phyloP scores from a whole-genome alignment of 2,113 vertebrate genomes.

The Pandion haliaetus region DNA sequence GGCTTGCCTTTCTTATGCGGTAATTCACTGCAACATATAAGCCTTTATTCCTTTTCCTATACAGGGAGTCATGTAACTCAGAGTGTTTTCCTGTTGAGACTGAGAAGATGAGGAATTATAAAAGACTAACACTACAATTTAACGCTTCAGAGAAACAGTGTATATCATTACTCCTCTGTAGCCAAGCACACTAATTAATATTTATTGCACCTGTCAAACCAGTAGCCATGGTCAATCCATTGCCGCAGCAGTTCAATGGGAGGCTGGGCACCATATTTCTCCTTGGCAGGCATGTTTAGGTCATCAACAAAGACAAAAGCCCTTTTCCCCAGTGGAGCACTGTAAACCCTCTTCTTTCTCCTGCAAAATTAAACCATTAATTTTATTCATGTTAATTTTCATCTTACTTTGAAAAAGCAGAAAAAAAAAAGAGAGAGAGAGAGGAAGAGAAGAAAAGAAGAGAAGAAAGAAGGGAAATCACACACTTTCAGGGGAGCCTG shows the following conservation, averaged over 20 bases:
- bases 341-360: conserved; percentile 69
- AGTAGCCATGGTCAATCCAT: conserved; percentile 79
- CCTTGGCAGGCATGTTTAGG: conserved; percentile 83
- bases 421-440: background rate
- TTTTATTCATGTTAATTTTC: conserved; percentile 76
- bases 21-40: conserved; percentile 65
- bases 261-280: conserved; percentile 80
- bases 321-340: conserved; percentile 64
- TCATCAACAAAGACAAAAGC: conserved; percentile 83
- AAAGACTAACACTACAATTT: conserved; percentile 84
- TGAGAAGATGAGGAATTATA: conserved; percentile 81
- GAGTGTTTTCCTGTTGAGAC: conserved; percentile 76
- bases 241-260: conserved; percentile 80
- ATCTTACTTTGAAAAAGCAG: conserved; percentile 64
- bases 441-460: background rate
- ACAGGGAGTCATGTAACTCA: conserved; percentile 58
- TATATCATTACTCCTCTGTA: conserved; percentile 82
- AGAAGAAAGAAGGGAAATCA: conserved; percentile 39
- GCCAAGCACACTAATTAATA: conserved; percentile 86
- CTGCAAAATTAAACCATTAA: conserved; percentile 78
- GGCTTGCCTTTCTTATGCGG: conserved; percentile 21
- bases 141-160: conserved; percentile 81
- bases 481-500: conserved; percentile 42
- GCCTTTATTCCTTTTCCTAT: conserved; percentile 66
- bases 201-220: conserved; percentile 87